A percentile compares a stretch with the other conserved stretches of the same genome.
Conservation (phyloP, 2,113 vertebrate species). For the Crotalus tigris region DNA sequence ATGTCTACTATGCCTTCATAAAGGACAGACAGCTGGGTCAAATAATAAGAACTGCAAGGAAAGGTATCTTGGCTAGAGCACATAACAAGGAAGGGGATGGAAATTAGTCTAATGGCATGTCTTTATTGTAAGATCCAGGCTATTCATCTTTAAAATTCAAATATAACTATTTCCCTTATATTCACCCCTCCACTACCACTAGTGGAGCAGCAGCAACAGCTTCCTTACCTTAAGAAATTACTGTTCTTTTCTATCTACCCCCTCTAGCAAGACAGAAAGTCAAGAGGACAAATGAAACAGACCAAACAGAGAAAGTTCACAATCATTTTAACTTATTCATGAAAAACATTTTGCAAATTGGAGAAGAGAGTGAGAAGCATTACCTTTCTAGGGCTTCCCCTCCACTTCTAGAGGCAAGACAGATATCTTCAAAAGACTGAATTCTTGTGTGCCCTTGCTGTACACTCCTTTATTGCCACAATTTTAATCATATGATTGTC, state of each 20-base stretch:
- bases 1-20: not conserved
- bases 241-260: fast-evolving
- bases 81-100: not conserved
- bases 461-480: not conserved
- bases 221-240: not conserved
- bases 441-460: not conserved
- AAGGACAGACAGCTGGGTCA: not conserved
- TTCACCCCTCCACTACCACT: too few species aligned
- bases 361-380: not conserved
- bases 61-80: too few species aligned
- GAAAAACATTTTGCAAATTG: not conserved
- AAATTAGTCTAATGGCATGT: not conserved
- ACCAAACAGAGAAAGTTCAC: not conserved
- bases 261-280: fast-evolving
- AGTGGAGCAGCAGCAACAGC: not conserved
- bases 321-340: not conserved
- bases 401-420: not conserved
- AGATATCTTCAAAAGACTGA: not conserved
- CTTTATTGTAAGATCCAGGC: not conserved
- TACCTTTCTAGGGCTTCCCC: not conserved
- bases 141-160: not conserved
- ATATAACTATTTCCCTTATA: not conserved
- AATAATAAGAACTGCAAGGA: not conserved
- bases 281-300: not conserved
- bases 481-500: not conserved